Evolutionary conservation across 2,888 invertebrate species (phyloP).

Genomic region (Leucophenga maculata): DNA sequence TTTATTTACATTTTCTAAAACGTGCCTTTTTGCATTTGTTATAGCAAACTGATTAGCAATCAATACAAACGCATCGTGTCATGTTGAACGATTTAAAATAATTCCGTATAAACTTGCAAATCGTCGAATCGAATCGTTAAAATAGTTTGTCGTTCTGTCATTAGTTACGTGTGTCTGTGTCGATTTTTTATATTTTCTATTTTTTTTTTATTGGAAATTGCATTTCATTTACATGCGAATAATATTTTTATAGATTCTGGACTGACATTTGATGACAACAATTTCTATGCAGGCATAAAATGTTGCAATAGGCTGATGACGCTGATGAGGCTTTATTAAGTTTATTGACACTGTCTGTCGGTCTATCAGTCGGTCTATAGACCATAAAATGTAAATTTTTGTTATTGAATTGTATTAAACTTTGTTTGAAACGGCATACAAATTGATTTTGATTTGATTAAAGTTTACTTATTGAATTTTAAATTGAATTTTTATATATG

Average conservation of each 20-base stretch:
- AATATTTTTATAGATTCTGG: conserved; percentile 2
- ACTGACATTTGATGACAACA: too few relatives aligned
- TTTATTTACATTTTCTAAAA: conserved; percentile 20
- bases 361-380: too few relatives aligned
- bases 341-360: conserved; percentile 10
- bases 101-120: too few relatives aligned
- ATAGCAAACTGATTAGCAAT: conserved; percentile 15
- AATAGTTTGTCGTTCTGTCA: neutral
- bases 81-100: too few relatives aligned
- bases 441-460: conserved; percentile 5
- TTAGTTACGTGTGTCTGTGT: conserved; percentile 4
- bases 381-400: too few relatives aligned
- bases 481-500: neutral
- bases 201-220: neutral
- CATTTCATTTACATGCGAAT: conserved; percentile 17
- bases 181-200: too few relatives aligned
- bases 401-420: too few relatives aligned
- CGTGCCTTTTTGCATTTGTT: conserved; percentile 7
- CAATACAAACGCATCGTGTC: too few relatives aligned
- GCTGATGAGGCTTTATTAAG: neutral
- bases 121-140: too few relatives aligned
- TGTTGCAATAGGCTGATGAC: conserved; percentile 1
- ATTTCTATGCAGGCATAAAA: neutral
- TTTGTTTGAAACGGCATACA: neutral
- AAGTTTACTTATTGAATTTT: neutral